A percentile compares a stretch with the other conserved stretches of the same genome.
Conservation (phyloP, 1,140 invertebrate species). For the Drosophila tsacasi region DNA sequence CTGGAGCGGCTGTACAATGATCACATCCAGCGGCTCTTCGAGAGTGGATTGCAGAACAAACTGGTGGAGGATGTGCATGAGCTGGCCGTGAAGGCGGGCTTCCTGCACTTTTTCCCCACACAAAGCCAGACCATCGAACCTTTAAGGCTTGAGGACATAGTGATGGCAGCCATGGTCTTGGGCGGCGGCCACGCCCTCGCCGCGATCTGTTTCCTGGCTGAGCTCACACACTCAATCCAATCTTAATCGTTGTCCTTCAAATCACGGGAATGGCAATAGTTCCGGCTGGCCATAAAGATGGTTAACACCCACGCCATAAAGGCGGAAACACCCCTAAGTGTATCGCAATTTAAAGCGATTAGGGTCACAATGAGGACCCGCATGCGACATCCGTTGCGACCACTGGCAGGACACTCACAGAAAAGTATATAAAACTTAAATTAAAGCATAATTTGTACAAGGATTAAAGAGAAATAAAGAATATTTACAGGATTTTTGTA, state of each 20-base stretch:
- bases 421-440: neutral
- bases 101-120: slow-evolving; percentile 45
- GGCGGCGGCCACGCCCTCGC: slow-evolving; percentile 38
- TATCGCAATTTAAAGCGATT: slow-evolving; percentile 75
- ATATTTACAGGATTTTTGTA: too few relatives aligned
- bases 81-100: slow-evolving; percentile 39
- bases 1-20: slow-evolving; percentile 36
- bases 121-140: slow-evolving; percentile 39
- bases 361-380: slow-evolving; percentile 69
- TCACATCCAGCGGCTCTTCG: slow-evolving; percentile 38
- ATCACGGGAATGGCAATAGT: slow-evolving; percentile 72
- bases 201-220: slow-evolving; percentile 41
- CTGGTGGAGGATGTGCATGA: slow-evolving; percentile 47
- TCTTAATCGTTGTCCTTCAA: slow-evolving; percentile 34
- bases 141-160: slow-evolving; percentile 38
- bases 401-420: slow-evolving; percentile 10
- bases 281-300: slow-evolving; percentile 59
- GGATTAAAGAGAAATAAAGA: neutral
- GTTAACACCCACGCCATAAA: slow-evolving; percentile 75
- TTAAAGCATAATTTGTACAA: neutral
- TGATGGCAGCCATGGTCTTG: slow-evolving; percentile 53
- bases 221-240: slow-evolving; percentile 25
- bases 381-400: slow-evolving; percentile 44
- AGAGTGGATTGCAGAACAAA: slow-evolving; percentile 42
- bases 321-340: slow-evolving; percentile 62